A percentile compares a stretch with the other conserved stretches of the same genome.
phyloP scores from a whole-genome alignment of 2,797 vertebrate genomes.

The Thaleichthys pacificus region DNA sequence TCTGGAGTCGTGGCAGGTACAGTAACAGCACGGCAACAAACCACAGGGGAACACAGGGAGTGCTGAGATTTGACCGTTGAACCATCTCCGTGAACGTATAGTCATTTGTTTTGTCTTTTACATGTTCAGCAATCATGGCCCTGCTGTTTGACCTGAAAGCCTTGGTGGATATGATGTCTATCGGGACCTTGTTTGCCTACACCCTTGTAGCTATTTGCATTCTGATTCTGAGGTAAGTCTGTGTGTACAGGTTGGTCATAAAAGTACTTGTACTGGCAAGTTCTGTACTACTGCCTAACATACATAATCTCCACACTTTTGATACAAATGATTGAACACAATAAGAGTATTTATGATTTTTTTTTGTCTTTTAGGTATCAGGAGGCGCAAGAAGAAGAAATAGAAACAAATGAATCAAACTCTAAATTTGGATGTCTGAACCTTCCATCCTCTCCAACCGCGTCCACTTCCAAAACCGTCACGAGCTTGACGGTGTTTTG shows the following conservation, averaged over 20 bases:
- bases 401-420: slow-evolving; percentile 40
- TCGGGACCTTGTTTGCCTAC: slow-evolving; percentile 85
- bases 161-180: slow-evolving; percentile 86
- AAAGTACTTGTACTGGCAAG: no score
- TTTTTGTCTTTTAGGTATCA: slow-evolving; percentile 72
- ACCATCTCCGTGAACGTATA: neutral
- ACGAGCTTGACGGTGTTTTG: slow-evolving; percentile 60
- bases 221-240: slow-evolving; percentile 82
- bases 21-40: neutral
- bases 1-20: slow-evolving; percentile 83
- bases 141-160: slow-evolving; percentile 84
- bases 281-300: no score
- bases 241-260: neutral
- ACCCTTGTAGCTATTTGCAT: slow-evolving; percentile 85
- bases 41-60: neutral
- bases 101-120: neutral
- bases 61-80: no score
- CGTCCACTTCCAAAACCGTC: slow-evolving; percentile 69
- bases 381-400: slow-evolving; percentile 42
- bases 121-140: slow-evolving; percentile 79
- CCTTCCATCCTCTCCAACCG: slow-evolving; percentile 61
- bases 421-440: slow-evolving; percentile 53
- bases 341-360: neutral
- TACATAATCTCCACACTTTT: neutral
- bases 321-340: neutral